Percentiles rank a stretch among this genome's conserved stretches.
Conservation (phyloP, 2,113 vertebrate species). For the Salvelinus sp. region DNA sequence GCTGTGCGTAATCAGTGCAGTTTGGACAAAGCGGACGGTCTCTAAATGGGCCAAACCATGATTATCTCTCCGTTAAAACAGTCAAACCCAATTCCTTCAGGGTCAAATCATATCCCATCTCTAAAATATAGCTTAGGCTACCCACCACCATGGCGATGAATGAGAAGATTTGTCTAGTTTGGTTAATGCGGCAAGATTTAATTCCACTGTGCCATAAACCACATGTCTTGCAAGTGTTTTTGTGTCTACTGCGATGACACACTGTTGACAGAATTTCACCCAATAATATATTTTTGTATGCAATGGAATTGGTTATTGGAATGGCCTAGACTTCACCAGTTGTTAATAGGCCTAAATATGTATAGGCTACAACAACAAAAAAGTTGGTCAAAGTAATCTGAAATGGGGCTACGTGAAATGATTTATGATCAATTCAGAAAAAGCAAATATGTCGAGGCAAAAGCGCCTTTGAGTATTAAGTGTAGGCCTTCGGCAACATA, state of each 20-base stretch:
- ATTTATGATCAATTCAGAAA: no score
- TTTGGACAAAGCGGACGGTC: slow-evolving; percentile 39
- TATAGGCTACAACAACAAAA: no score
- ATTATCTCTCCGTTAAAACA: slow-evolving; percentile 49
- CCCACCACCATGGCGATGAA: background rate
- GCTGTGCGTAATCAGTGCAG: slow-evolving; percentile 69
- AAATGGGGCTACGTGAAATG: no score
- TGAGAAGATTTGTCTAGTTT: slow-evolving; percentile 11
- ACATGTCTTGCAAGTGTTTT: background rate
- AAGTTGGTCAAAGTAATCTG: no score
- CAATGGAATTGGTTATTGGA: background rate
- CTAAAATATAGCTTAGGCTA: background rate
- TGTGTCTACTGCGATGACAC: background rate
- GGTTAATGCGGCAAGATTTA: background rate
- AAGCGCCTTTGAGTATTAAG: no score
- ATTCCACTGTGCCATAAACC: background rate
- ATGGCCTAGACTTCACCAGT: background rate
- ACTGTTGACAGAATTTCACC: background rate
- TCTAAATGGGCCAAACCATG: slow-evolving; percentile 60
- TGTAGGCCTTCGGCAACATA: no score
- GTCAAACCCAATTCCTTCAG: slow-evolving; percentile 28
- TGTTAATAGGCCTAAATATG: no score
- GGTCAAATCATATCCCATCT: slow-evolving; percentile 21
- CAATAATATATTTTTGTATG: background rate
- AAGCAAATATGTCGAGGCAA: no score